Base-by-base conservation (phyloP, 2,888 invertebrate genomes). In the Spisula subtruncata region DNA sequence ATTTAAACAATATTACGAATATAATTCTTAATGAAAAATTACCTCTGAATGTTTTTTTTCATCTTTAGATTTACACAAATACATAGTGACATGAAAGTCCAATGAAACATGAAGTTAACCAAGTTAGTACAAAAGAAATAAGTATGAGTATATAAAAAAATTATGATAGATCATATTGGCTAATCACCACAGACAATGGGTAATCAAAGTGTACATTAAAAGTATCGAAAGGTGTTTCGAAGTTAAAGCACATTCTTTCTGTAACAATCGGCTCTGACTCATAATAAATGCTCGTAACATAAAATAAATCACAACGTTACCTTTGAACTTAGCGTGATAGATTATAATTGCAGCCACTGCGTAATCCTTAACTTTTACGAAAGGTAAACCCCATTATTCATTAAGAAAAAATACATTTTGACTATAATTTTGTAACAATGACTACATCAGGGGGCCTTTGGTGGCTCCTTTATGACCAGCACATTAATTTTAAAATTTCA, bases 231-330 rank as follows among this genome's bases (percentile, higher is more conserved):
- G 35, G 14, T 25, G 35, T 14, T 16, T 14, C 32, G 35, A 35
- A 75, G 16, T 35, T 71, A 18, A 75, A 75, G 75, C 35, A 32
- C 29, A 75, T 35, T 75, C 35, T 35, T 75, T 14, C 16, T 12
- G 5, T 35, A 75, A 75, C 75, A 75, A 35, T 75, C 25, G 29
- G 32, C 6, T 35, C 32, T 75, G 75, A 75, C 75, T 75, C 75
- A 75, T 75, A 29, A n/a, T n/a, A n/a, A n/a, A n/a, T 41, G 41
- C 2, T 41, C 18, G 75, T 32, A 32, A 35, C 35, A 35, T 20
- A 32, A 75, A 75, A 75, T 75, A 75, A 75, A 75, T 75, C 75
- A 75, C 35, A 75, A 32, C 41, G 16, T 75, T 75, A 75, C 75
- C 75, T 75, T 75, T 75, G 75, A 75, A 75, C 75, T 75, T 32